Percentiles rank a stretch among this genome's conserved stretches.
Conservation (phyloP, 2,888 invertebrate genomes). For the Labia minor region DNA sequence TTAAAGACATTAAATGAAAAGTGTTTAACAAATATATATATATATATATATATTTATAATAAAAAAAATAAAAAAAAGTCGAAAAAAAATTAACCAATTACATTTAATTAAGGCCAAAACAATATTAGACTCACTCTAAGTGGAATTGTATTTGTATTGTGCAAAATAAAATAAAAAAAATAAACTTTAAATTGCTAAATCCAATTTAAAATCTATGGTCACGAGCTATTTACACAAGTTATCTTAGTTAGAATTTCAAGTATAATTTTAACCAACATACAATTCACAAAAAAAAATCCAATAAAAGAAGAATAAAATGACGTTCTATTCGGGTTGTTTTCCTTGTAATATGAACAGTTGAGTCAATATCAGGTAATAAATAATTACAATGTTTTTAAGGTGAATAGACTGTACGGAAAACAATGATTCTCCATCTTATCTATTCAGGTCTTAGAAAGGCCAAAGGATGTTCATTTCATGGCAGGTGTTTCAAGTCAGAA, state of each 20-base stretch:
- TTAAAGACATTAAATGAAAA: slow-evolving; percentile 13
- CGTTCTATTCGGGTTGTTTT: no score
- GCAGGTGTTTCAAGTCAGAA: no score
- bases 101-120: slow-evolving; percentile 13
- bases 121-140: slow-evolving; percentile 5
- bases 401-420: no score
- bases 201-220: slow-evolving; percentile 13
- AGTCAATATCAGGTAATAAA: no score
- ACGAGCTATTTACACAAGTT: background rate
- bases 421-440: no score
- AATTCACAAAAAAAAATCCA: background rate
- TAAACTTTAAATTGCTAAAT: background rate
- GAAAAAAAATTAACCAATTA: slow-evolving; percentile 13
- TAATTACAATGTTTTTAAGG: no score
- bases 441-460: no score
- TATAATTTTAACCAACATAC: background rate
- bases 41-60: no score
- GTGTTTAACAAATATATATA: background rate
- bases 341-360: no score
- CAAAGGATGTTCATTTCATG: no score
- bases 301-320: background rate
- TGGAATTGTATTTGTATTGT: slow-evolving; percentile 13
- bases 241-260: slow-evolving; percentile 2
- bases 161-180: background rate
- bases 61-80: background rate